Conservation (phyloP, 1,140 invertebrate genomes). For the Diabrotica virgifera region DNA sequence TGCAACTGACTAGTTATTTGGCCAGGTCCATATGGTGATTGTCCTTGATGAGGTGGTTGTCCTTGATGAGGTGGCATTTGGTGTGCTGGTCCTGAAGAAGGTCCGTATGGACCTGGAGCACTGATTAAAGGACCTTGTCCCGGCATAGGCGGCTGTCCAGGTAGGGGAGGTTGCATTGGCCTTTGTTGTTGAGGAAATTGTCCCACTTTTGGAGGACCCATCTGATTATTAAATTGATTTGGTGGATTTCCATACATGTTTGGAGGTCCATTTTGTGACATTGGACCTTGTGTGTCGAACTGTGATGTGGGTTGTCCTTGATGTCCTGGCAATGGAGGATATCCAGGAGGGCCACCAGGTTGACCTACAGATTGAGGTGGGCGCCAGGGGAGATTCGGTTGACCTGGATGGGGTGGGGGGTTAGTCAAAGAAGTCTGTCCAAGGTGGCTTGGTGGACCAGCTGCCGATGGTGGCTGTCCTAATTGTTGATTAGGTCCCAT, state of each 20-base stretch:
- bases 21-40: slow-evolving; percentile 23
- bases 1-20: slow-evolving; percentile 14
- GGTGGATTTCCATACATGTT: neutral
- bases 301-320: slow-evolving; percentile 22
- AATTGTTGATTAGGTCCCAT: slow-evolving; percentile 33
- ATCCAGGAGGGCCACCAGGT: slow-evolving; percentile 18
- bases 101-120: neutral
- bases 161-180: slow-evolving; percentile 16
- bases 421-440: slow-evolving; percentile 32
- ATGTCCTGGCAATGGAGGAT: neutral
- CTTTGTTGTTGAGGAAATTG: neutral
- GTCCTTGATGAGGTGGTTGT: slow-evolving; percentile 30
- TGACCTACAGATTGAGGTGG: neutral
- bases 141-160: slow-evolving; percentile 30
- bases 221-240: neutral
- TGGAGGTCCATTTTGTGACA: neutral
- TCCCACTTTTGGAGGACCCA: neutral
- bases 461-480: slow-evolving; percentile 40
- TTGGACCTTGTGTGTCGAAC: slow-evolving; percentile 26
- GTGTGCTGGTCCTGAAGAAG: slow-evolving; percentile 3
- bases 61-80: neutral
- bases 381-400: neutral
- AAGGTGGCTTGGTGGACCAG: slow-evolving; percentile 12
- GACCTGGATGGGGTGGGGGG: slow-evolving; percentile 25
- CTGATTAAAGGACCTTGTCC: slow-evolving; percentile 19